These are phyloP conservation scores for Lanius ludovicianus DNA, from an alignment of 2,113 vertebrate genomes.

Conservation along the genomic window DNA sequence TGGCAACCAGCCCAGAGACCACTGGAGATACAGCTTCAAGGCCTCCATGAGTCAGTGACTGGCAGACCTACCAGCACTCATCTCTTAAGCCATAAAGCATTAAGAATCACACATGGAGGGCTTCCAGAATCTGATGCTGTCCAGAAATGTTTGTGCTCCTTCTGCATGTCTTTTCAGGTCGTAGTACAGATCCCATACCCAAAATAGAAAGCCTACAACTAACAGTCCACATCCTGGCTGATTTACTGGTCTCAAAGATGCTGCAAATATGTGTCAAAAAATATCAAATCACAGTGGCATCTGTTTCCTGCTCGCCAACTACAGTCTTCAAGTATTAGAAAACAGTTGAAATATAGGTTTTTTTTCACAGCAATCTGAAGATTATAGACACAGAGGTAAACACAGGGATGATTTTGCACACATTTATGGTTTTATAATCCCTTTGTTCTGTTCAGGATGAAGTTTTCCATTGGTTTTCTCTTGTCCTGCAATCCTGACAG, in stretches of 20 bases:
- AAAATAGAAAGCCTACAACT: neutral
- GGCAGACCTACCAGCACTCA: neutral
- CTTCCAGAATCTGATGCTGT: neutral
- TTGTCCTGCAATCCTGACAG: neutral
- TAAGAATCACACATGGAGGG: neutral
- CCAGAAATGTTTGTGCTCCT: neutral
- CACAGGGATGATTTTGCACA: neutral
- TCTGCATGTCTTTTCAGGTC: neutral
- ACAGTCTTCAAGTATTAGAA: neutral
- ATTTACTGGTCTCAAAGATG: neutral
- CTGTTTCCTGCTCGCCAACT: neutral
- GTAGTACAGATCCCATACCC: neutral
- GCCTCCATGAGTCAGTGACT: neutral
- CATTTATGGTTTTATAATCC: neutral
- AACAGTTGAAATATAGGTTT: neutral
- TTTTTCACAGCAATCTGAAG: neutral
- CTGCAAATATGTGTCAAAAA: neutral
- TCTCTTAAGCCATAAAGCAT: neutral
- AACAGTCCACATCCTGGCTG: neutral
- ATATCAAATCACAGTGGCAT: neutral
- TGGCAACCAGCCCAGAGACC: neutral
- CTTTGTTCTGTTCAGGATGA: neutral
- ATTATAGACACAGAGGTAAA: neutral
- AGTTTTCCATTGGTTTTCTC: neutral
- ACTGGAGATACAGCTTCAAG: neutral